These are phyloP conservation scores for Oreohelix idahoensis DNA, from an alignment of 1,140 invertebrate genomes.

Conservation along the genomic window DNA sequence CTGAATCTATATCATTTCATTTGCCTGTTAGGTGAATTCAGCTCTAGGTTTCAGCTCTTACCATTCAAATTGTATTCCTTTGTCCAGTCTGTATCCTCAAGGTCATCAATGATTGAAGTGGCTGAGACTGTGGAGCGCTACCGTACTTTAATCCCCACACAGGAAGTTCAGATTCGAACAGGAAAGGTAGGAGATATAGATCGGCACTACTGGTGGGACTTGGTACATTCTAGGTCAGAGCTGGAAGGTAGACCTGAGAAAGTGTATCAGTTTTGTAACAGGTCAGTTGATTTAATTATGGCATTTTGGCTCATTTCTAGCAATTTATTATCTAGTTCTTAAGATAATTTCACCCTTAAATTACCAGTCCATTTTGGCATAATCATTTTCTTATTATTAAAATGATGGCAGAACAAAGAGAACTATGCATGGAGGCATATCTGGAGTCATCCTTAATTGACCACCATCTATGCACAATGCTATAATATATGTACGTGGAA, in stretches of 20 bases:
- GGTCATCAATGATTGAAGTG: constrained; percentile 45
- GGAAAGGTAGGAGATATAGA: constrained; percentile 91
- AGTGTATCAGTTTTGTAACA: constrained; percentile 96
- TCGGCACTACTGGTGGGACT: constrained; percentile 95
- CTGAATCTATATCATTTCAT: too few species aligned
- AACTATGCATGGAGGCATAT: too few species aligned
- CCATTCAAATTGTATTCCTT: not conserved
- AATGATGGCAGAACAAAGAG: too few species aligned
- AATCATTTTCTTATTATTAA: too few species aligned
- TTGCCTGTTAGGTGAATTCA: too few species aligned
- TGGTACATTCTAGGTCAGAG: constrained; percentile 94
- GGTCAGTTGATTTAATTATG: constrained; percentile 74
- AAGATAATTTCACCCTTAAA: too few species aligned
- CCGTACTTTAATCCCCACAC: constrained; percentile 87
- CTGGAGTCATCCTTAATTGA: too few species aligned
- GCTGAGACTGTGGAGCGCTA: constrained; percentile 58
- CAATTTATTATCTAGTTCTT: too few species aligned
- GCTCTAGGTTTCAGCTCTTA: not conserved
- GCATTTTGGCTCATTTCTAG: too few species aligned
- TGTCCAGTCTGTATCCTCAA: constrained; percentile 36
- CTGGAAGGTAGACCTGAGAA: constrained; percentile 94
- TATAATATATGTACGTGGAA: too few species aligned
- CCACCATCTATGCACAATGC: too few species aligned
- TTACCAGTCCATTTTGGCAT: too few species aligned
- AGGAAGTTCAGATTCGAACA: constrained; percentile 92